Percentiles rank a stretch among this genome's conserved stretches.
These are phyloP conservation scores for Labrus mixtus DNA, from an alignment of 2,113 vertebrate genomes.

Conservation along the genomic window DNA sequence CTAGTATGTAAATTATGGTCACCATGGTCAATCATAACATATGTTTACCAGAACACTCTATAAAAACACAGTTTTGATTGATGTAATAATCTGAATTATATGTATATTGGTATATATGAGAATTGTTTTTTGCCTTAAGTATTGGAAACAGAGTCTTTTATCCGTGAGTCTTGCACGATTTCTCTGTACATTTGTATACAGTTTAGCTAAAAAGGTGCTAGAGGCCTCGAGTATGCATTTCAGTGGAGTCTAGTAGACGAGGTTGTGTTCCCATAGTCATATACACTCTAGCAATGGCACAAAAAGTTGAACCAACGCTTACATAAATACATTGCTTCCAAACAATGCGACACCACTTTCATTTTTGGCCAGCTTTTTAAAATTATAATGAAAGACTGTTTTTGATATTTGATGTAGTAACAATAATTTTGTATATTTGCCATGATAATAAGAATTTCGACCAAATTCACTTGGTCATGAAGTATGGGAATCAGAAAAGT, in stretches of 20 bases:
- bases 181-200: conserved; percentile 78
- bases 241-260: conserved; percentile 69
- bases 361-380: no score
- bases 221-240: conserved; percentile 77
- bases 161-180: conserved; percentile 82
- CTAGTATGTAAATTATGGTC: conserved; percentile 59
- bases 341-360: no score
- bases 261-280: conserved; percentile 67
- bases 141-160: conserved; percentile 83
- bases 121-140: conserved; percentile 87
- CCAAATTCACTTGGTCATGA: neutral
- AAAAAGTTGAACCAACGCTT: neutral
- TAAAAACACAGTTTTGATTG: conserved; percentile 74
- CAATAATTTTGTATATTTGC: no score
- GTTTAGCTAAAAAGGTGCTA: conserved; percentile 83
- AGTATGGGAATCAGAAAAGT: neutral
- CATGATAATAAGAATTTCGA: no score
- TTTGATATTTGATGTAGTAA: no score
- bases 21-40: conserved; percentile 44
- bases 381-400: no score
- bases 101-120: conserved; percentile 82
- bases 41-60: conserved; percentile 70
- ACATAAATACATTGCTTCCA: no score
- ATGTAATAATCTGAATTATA: conserved; percentile 77
- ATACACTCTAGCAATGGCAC: conserved; percentile 52